phyloP scores from a whole-genome alignment of 1,140 invertebrate genomes.

The Planococcus citri region DNA sequence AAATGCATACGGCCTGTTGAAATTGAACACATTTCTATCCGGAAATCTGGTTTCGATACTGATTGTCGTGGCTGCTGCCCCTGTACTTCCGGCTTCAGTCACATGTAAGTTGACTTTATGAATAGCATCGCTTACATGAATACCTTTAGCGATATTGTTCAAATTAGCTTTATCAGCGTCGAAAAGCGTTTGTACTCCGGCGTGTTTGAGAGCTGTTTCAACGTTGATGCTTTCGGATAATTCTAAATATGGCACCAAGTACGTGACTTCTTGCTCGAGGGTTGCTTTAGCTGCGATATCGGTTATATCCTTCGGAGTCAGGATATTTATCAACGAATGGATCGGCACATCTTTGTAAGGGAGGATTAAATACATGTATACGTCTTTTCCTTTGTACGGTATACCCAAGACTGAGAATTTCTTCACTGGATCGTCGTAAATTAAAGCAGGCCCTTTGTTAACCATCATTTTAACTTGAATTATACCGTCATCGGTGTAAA shows the following conservation, averaged over 20 bases:
- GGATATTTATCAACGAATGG: not conserved
- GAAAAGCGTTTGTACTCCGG: conserved; percentile 47
- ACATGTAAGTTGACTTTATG: conserved; percentile 50
- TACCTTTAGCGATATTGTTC: conserved; percentile 29
- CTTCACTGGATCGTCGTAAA: not conserved
- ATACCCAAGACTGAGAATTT: conserved; percentile 43
- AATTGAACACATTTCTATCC: conserved; percentile 44
- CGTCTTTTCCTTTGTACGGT: conserved; percentile 51
- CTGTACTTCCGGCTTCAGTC: conserved; percentile 60
- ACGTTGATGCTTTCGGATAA: not conserved
- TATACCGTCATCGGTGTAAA: not conserved
- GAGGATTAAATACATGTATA: conserved; percentile 56
- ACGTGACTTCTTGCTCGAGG: not conserved
- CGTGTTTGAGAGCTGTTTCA: not conserved
- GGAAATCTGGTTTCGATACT: conserved; percentile 36
- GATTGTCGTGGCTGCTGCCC: conserved; percentile 47
- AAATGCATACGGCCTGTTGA: conserved; percentile 62
- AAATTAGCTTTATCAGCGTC: conserved; percentile 42
- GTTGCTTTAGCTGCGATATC: not conserved
- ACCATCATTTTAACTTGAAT: not conserved
- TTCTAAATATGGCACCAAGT: not conserved
- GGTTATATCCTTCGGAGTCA: not conserved
- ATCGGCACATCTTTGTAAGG: conserved; percentile 35
- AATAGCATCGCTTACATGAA: conserved; percentile 46
- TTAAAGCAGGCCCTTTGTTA: not conserved